These are phyloP conservation scores for Volucella zonaria DNA, from an alignment of 2,888 invertebrate genomes.

Conservation along the genomic window DNA sequence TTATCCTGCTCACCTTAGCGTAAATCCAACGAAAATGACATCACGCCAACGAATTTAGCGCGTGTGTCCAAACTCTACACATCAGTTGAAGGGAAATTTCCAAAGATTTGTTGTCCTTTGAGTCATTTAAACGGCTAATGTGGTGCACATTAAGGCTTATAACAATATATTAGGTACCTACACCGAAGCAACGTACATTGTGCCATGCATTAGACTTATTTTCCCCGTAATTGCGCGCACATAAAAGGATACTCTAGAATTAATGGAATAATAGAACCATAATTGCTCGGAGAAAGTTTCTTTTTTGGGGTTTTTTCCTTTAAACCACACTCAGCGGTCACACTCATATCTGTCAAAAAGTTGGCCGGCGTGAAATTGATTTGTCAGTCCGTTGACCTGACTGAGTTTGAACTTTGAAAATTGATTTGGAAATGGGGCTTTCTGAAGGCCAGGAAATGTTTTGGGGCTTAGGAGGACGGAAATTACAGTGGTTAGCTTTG, in stretches of 20 bases:
- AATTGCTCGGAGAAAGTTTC: conserved; percentile 10
- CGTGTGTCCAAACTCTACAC: background rate
- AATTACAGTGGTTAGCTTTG: conserved; percentile 18
- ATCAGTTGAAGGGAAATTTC: background rate
- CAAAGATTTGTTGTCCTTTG: conserved; percentile 26
- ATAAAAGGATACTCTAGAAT: conserved; percentile 22
- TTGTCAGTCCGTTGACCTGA: conserved; percentile 43
- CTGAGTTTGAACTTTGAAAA: conserved; percentile 5
- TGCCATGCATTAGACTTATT: conserved; percentile 27
- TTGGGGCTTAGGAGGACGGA: background rate
- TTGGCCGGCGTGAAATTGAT: conserved; percentile 12
- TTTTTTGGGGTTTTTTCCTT: background rate
- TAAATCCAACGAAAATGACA: conserved; percentile 50
- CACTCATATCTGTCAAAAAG: background rate
- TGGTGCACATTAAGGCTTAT: conserved; percentile 17
- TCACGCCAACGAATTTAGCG: conserved; percentile 44
- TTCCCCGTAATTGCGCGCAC: conserved; percentile 32
- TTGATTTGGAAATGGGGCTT: conserved; percentile 30
- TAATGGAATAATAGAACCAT: conserved; percentile 20
- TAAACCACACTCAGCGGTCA: background rate
- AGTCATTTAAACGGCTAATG: conserved; percentile 36
- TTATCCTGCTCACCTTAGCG: conserved; percentile 18
- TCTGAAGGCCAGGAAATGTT: background rate
- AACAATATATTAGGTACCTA: conserved; percentile 12
- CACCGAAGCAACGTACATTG: conserved; percentile 16